These are phyloP conservation scores for Belonocnema kinseyi DNA, from an alignment of 1,140 invertebrate species.

Conservation along the genomic window DNA sequence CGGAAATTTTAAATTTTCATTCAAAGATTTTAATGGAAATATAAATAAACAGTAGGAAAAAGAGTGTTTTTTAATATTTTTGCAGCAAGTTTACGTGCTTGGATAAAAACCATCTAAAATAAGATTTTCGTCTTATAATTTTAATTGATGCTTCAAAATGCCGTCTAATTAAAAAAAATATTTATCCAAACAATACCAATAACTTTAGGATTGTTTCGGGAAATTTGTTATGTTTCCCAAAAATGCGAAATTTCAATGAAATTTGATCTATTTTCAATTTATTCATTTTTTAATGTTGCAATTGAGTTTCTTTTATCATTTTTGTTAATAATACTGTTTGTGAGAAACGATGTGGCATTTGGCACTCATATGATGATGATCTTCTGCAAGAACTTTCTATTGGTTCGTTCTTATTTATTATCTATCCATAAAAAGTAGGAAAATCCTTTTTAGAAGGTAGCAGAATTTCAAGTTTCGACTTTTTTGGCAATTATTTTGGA, in stretches of 20 bases:
- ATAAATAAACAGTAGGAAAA: not conserved
- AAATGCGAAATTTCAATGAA: constrained; percentile 20
- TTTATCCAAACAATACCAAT: not conserved
- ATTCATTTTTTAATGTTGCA: not conserved
- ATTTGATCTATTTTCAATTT: not conserved
- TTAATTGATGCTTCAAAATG: not conserved
- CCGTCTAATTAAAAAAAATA: constrained; percentile 10
- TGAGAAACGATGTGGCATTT: constrained; percentile 14
- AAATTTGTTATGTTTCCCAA: constrained; percentile 3
- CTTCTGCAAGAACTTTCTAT: constrained; percentile 11
- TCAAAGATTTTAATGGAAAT: no score
- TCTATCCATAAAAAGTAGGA: constrained; percentile 2
- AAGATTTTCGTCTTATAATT: constrained; percentile 6
- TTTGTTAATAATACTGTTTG: constrained; percentile 8
- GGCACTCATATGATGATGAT: constrained; percentile 14
- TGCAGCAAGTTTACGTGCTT: constrained; percentile 10
- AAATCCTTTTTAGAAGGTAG: not conserved
- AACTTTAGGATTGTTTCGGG: not conserved
- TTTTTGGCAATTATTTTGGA: no score
- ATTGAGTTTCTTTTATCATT: not conserved
- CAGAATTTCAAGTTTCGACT: not conserved
- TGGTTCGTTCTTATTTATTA: constrained; percentile 18
- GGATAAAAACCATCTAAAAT: constrained; percentile 18
- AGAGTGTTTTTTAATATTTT: not conserved
- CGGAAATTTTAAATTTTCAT: no score